Base-by-base conservation (phyloP, 2,888 invertebrate genomes). In the Torymus auratus region DNA sequence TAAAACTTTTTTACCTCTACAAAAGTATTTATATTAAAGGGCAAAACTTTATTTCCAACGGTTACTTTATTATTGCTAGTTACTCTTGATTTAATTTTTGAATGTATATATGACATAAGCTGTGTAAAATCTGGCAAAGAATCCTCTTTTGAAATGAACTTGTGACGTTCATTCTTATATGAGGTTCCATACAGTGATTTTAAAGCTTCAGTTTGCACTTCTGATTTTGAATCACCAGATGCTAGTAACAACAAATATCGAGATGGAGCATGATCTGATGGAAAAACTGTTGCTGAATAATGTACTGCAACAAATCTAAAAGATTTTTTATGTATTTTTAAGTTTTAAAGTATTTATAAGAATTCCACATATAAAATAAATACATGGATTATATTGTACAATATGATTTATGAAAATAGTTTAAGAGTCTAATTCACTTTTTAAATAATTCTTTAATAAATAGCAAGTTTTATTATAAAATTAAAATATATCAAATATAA, bases 271-370 rank as follows among this genome's bases (percentile, higher is more conserved):
- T 96, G 96, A 86, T 96, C 93, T 53, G 94, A 92, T 0, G 96
- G 96, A 91, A 97, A 98, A 84, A 97, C 95, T 10, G 94, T 94
- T 2, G 95, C 94, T 0, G 96, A 93, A 87, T 96, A 97, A 81
- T 96, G 94, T 86, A 96, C 96, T 2, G 96, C 96, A 58, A 96
- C 95, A 91, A 96, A 95, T 79, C 98, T 90, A 67, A 20, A 71
- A 68, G 20, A 7, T 41, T 41, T 41, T 41, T 41, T 41, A 41
- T 41, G 5, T 41, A 41, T 41, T 41, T 41, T 7, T 41, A 41
- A 41, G 41, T 41, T 41, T 41, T 41, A 41, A 41, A 41, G 7
- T 41, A 41, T 41, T 41, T 41, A 41, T 7, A 10, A 41, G 41
- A 41, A 41, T 41, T 41, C 0, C 7, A 7, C 7, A 62, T 23